Conservation (phyloP, 2,888 invertebrate species). For the Euspilapteryx auroguttella region DNA sequence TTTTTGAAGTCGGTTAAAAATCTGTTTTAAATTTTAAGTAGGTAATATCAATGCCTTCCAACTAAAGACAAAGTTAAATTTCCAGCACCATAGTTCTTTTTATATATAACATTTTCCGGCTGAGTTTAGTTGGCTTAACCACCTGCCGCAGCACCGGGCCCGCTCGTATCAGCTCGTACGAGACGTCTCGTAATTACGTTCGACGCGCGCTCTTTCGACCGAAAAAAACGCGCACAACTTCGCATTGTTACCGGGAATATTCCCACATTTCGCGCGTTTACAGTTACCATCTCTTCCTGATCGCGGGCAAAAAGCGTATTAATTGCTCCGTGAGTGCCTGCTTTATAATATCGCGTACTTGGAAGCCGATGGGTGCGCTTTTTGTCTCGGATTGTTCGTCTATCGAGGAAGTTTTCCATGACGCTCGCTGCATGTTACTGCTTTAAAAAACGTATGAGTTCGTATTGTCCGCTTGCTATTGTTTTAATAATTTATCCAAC, state of each 20-base stretch:
- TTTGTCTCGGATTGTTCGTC: neutral
- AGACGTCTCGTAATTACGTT: slow-evolving; percentile 43
- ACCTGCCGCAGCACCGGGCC: slow-evolving; percentile 12
- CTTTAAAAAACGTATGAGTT: no score
- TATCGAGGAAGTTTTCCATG: neutral
- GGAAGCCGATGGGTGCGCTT: no score
- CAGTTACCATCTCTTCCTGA: slow-evolving; percentile 53
- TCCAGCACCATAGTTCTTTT: no score
- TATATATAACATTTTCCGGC: no score
- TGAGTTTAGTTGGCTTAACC: no score
- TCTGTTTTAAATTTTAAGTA: no score
- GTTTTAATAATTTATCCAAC: no score
- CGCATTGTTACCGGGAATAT: slow-evolving; percentile 42
- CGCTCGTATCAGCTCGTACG: slow-evolving; percentile 27
- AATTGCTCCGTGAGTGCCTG: slow-evolving; percentile 17
- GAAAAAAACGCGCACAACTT: slow-evolving; percentile 46
- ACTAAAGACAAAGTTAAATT: no score
- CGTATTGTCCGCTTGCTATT: no score
- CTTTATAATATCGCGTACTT: neutral
- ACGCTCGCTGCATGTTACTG: no score
- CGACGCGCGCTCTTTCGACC: slow-evolving; percentile 51
- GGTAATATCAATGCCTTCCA: no score
- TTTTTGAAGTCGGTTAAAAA: no score
- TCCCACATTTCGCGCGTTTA: slow-evolving; percentile 55
- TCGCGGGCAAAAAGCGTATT: slow-evolving; percentile 42